Evolutionary conservation across 2,113 vertebrate species (phyloP).

Genomic region (Forbesichthys papilliferus): DNA sequence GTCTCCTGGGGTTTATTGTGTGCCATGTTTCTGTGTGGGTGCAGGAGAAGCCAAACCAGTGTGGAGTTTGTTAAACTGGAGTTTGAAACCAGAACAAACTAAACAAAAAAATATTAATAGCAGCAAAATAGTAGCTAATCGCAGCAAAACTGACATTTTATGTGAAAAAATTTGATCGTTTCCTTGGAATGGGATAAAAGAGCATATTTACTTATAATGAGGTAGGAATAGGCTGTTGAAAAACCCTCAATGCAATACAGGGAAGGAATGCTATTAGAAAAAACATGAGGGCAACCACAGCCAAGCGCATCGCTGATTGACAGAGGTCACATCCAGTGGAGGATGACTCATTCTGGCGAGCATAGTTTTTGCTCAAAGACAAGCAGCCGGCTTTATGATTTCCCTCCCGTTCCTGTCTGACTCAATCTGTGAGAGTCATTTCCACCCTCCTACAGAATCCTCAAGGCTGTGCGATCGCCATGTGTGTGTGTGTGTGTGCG

Average conservation of each 20-base stretch:
- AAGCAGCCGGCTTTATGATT: slow-evolving; percentile 43
- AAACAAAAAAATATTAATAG: too few species aligned
- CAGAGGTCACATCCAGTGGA: slow-evolving; percentile 21
- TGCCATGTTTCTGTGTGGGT: too few species aligned
- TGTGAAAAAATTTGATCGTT: too few species aligned
- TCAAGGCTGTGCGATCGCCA: neutral
- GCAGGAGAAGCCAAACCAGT: too few species aligned
- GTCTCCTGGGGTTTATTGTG: too few species aligned
- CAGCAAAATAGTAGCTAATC: too few species aligned
- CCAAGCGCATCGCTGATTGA: slow-evolving; percentile 23
- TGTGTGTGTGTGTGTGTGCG: slow-evolving; percentile 12
- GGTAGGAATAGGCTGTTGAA: neutral
- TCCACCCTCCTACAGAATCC: slow-evolving; percentile 46
- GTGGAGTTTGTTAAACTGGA: too few species aligned
- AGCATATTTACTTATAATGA: slow-evolving; percentile 1
- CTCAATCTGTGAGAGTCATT: slow-evolving; percentile 42
- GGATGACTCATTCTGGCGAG: slow-evolving; percentile 44
- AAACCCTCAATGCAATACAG: neutral
- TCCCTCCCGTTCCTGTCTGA: slow-evolving; percentile 38
- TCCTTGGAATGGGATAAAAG: too few species aligned
- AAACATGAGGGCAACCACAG: slow-evolving; percentile 1
- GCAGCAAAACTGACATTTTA: too few species aligned
- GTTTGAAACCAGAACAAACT: too few species aligned
- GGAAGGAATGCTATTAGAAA: neutral
- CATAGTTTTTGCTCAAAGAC: slow-evolving; percentile 20